Conservation (phyloP, 2,797 vertebrate genomes). For the Aplochiton taeniatus region DNA sequence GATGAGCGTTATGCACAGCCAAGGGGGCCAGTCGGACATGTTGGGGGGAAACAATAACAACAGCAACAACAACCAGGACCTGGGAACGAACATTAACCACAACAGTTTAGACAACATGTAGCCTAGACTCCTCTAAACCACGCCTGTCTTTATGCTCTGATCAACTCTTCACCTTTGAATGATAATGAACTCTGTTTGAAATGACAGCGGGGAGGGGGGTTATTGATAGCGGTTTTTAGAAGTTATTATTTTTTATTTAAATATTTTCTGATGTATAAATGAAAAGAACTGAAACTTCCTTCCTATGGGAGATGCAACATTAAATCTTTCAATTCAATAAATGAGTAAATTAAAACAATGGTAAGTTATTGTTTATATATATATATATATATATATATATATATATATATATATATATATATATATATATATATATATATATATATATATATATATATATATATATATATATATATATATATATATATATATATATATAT, state of each 20-base stretch:
- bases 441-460: no score
- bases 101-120: constrained; percentile 94
- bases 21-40: constrained; percentile 84
- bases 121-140: constrained; percentile 71
- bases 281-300: constrained; percentile 78
- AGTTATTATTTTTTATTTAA: constrained; percentile 90
- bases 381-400: constrained; percentile 74
- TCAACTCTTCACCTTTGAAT: constrained; percentile 42
- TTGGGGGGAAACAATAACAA: constrained; percentile 80
- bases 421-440: no score
- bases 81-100: constrained; percentile 86
- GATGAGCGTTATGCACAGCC: constrained; percentile 89
- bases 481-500: no score
- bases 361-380: constrained; percentile 87
- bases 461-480: no score
- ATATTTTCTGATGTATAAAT: constrained; percentile 89
- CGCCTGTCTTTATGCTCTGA: constrained; percentile 50
- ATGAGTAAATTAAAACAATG: constrained; percentile 84
- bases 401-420: constrained; percentile 5
- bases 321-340: constrained; percentile 81
- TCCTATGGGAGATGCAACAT: constrained; percentile 85
- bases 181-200: constrained; percentile 64
- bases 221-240: constrained; percentile 69
- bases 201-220: constrained; percentile 36
- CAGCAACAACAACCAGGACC: constrained; percentile 84